Conservation (phyloP, 1,140 invertebrate genomes). For the Drosophila nebulosa region DNA sequence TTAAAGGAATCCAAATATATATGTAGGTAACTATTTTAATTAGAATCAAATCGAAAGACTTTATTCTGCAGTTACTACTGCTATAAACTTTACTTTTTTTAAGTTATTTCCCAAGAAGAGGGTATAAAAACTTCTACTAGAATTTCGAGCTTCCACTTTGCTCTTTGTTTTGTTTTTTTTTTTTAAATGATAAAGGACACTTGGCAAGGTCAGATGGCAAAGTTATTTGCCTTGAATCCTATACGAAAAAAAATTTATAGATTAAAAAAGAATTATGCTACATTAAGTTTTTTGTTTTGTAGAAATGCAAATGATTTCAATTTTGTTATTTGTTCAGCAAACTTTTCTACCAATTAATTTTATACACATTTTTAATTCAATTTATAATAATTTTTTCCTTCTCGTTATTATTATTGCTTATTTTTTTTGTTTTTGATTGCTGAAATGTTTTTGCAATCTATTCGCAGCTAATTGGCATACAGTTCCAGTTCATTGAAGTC, state of each 20-base stretch:
- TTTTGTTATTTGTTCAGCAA: not conserved
- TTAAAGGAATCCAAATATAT: too few species aligned
- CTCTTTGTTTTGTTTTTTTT: not conserved
- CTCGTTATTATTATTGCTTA: slow-evolving; percentile 36
- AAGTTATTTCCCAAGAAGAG: not conserved
- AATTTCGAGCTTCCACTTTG: not conserved
- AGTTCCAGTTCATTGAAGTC: slow-evolving; percentile 59
- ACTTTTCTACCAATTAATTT: not conserved
- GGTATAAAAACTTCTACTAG: not conserved
- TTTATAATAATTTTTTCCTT: slow-evolving; percentile 29
- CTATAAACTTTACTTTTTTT: too few species aligned
- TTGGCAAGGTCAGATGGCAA: slow-evolving; percentile 50
- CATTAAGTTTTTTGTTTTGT: not conserved
- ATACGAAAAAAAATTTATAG: not conserved
- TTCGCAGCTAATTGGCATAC: slow-evolving; percentile 51
- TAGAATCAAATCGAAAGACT: too few species aligned
- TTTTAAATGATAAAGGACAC: slow-evolving; percentile 19
- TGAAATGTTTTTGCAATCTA: slow-evolving; percentile 36
- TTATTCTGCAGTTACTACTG: too few species aligned
- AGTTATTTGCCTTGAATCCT: not conserved
- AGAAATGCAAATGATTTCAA: not conserved
- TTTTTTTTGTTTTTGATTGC: not conserved
- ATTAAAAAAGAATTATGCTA: not conserved
- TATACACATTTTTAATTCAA: slow-evolving; percentile 28
- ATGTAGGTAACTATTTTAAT: too few species aligned